These are phyloP conservation scores for Australoheros scitulus DNA, from an alignment of 2,113 vertebrate species.

Conservation along the genomic window DNA sequence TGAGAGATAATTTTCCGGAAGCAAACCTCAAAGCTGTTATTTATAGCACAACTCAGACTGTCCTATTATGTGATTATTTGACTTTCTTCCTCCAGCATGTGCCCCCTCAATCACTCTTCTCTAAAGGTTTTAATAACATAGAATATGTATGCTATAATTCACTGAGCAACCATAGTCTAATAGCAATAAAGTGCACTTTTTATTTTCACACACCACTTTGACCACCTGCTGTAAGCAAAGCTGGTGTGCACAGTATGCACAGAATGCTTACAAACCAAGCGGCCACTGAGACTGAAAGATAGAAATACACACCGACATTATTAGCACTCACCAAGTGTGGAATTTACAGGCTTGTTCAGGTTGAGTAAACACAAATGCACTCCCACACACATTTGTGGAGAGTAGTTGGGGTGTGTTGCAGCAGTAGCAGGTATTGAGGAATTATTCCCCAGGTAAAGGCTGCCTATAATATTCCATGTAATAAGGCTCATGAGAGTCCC, in stretches of 20 bases:
- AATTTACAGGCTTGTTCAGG: constrained; percentile 62
- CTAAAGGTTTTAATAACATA: constrained; percentile 2
- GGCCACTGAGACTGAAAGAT: not conserved
- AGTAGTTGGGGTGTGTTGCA: constrained; percentile 29
- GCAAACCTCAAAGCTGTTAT: constrained; percentile 66
- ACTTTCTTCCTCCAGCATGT: constrained; percentile 22
- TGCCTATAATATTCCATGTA: constrained; percentile 49
- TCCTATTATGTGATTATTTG: constrained; percentile 37
- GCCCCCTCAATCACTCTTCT: not conserved
- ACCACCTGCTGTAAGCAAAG: constrained; percentile 36
- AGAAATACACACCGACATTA: constrained; percentile 1
- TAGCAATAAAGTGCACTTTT: constrained; percentile 25
- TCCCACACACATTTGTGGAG: constrained; percentile 5
- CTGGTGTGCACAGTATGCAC: constrained; percentile 20
- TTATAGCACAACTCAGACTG: constrained; percentile 45
- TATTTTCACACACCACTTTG: constrained; percentile 26
- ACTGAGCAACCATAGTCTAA: constrained; percentile 31
- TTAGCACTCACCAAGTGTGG: constrained; percentile 54
- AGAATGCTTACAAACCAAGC: constrained; percentile 25
- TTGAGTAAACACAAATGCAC: constrained; percentile 37
- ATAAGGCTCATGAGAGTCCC: constrained; percentile 35
- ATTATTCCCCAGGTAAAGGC: constrained; percentile 39
- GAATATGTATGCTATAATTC: constrained; percentile 29
- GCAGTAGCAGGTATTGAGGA: constrained; percentile 25
- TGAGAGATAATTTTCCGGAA: constrained; percentile 56